A percentile compares a stretch with the other conserved stretches of the same genome.
Evolutionary conservation across 2,797 vertebrate species (phyloP).

Genomic region (Pseudopleuronectes americanus): DNA sequence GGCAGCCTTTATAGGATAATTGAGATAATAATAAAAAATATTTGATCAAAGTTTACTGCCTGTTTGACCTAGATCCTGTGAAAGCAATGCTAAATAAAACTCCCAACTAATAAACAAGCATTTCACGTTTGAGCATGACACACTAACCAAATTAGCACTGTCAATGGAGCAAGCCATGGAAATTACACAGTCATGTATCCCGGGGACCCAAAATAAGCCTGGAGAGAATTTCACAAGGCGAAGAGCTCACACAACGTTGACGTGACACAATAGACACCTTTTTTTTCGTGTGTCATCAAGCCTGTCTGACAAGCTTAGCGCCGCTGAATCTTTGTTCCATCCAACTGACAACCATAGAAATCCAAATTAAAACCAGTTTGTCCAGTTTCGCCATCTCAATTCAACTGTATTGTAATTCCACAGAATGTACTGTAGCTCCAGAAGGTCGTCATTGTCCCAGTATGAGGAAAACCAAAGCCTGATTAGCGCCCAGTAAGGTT

Average conservation of each 20-base stretch:
- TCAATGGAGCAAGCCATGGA: constrained; percentile 53
- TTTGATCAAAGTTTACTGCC: constrained; percentile 23
- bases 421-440: constrained; percentile 43
- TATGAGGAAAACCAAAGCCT: constrained; percentile 32
- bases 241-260: constrained; percentile 56
- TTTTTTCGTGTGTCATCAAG: constrained; percentile 49
- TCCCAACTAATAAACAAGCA: constrained; percentile 54
- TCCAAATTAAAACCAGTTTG: constrained; percentile 59
- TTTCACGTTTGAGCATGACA: constrained; percentile 62
- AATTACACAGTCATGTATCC: constrained; percentile 66
- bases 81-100: constrained; percentile 52
- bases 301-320: constrained; percentile 63
- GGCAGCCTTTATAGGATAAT: constrained; percentile 52
- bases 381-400: constrained; percentile 38
- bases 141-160: constrained; percentile 40
- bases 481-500: too few species aligned
- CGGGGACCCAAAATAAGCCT: constrained; percentile 50
- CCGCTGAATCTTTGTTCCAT: constrained; percentile 54
- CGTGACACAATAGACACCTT: constrained; percentile 65
- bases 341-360: constrained; percentile 60
- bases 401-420: constrained; percentile 47
- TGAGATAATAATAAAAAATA: constrained; percentile 12
- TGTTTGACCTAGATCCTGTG: constrained; percentile 55
- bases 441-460: constrained; percentile 31
- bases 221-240: constrained; percentile 41